These are phyloP conservation scores for Bombus fervidus DNA, from an alignment of 1,140 invertebrate species.

Conservation along the genomic window DNA sequence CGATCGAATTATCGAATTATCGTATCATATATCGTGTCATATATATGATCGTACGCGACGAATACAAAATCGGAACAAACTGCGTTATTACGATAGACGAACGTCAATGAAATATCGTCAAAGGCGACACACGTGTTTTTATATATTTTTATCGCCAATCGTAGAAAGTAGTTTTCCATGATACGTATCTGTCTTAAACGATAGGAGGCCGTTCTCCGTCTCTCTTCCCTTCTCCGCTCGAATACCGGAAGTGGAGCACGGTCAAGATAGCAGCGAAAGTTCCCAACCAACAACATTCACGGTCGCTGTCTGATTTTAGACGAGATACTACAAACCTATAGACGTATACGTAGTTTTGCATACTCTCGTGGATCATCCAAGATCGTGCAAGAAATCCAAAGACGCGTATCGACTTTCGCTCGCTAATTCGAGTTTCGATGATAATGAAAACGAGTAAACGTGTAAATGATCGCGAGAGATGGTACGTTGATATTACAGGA, in stretches of 20 bases:
- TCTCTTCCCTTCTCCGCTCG: constrained; percentile 21
- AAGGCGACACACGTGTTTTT: too few species aligned
- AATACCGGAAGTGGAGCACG: constrained; percentile 55
- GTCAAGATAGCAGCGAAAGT: constrained; percentile 63
- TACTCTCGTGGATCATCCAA: background rate
- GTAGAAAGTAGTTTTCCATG: background rate
- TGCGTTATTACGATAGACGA: too few species aligned
- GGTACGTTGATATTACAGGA: background rate
- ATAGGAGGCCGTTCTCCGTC: background rate
- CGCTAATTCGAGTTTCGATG: background rate
- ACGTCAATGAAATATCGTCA: too few species aligned
- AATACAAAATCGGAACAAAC: too few species aligned
- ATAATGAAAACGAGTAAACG: background rate
- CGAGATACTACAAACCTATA: background rate
- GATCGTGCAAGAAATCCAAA: background rate
- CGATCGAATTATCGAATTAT: too few species aligned
- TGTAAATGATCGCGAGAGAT: background rate
- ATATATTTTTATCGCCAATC: background rate
- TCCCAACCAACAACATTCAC: constrained; percentile 42
- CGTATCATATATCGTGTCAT: rapidly evolving
- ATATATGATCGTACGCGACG: too few species aligned
- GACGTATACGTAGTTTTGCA: too few species aligned
- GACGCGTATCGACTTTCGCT: background rate
- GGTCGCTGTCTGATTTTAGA: constrained; percentile 33
- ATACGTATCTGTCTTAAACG: background rate